These are phyloP conservation scores for Apis laboriosa DNA, from an alignment of 1,140 invertebrate genomes.

Conservation along the genomic window DNA sequence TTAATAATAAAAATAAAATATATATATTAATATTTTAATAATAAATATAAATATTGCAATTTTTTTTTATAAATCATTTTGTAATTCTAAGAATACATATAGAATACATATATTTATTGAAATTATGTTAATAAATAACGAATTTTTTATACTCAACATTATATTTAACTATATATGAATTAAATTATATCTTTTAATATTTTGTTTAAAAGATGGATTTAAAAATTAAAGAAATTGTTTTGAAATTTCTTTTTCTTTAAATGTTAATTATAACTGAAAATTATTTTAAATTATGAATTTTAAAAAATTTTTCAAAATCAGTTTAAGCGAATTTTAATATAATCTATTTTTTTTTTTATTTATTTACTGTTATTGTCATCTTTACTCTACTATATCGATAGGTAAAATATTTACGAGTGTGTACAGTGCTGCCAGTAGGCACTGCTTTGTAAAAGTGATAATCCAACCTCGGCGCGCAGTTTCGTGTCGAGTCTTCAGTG, in stretches of 20 bases:
- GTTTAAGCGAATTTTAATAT: background rate
- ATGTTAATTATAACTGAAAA: no score
- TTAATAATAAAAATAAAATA: no score
- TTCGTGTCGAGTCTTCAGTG: conserved; percentile 58
- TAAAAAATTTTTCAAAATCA: background rate
- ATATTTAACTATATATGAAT: background rate
- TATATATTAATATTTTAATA: no score
- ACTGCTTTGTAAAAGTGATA: background rate
- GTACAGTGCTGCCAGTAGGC: conserved; percentile 3
- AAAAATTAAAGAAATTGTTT: background rate
- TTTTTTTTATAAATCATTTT: no score
- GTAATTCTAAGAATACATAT: no score
- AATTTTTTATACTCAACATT: background rate
- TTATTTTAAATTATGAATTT: no score
- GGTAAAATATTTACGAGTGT: background rate
- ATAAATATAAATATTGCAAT: no score
- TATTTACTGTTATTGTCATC: background rate
- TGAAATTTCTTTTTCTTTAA: background rate
- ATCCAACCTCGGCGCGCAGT: conserved; percentile 38
- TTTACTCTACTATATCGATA: background rate
- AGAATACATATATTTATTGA: background rate
- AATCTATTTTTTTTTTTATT: background rate
- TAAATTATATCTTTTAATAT: no score
- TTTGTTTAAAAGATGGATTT: background rate
- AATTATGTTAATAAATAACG: background rate